phyloP scores from a whole-genome alignment of 2,113 vertebrate species.

The Anseranas semipalmata region DNA sequence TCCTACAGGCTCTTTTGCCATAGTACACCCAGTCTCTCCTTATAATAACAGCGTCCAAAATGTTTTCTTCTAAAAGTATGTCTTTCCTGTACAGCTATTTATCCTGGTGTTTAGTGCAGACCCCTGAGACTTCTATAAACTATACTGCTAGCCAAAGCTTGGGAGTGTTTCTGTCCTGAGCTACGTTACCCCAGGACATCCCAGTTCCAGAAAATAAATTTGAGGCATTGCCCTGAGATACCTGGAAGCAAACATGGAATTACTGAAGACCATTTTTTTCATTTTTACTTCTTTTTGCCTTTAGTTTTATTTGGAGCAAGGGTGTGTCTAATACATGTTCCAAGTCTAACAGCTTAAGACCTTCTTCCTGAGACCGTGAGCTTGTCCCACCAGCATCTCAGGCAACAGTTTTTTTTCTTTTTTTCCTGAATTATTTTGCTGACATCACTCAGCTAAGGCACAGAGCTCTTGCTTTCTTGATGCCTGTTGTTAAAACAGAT shows the following conservation, averaged over 20 bases:
- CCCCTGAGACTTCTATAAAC: neutral
- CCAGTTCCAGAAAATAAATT: neutral
- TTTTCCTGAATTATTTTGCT: neutral
- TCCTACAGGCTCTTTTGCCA: neutral
- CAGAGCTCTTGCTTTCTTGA: neutral
- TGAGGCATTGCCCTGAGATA: neutral
- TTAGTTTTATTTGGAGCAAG: neutral
- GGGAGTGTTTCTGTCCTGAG: neutral
- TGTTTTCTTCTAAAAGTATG: neutral
- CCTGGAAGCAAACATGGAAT: neutral
- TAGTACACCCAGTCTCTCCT: neutral
- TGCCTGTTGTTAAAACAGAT: neutral
- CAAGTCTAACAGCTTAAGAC: neutral
- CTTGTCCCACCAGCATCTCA: neutral
- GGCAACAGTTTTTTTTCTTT: neutral
- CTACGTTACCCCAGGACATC: neutral
- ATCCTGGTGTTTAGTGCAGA: neutral
- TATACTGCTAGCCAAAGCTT: neutral
- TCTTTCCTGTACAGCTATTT: neutral
- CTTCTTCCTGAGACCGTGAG: neutral
- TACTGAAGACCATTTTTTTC: neutral
- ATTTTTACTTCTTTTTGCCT: neutral
- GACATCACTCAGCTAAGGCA: neutral
- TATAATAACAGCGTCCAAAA: neutral
- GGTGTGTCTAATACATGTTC: neutral